phyloP scores from a whole-genome alignment of 2,888 invertebrate genomes.

The Panzeria rudis region DNA sequence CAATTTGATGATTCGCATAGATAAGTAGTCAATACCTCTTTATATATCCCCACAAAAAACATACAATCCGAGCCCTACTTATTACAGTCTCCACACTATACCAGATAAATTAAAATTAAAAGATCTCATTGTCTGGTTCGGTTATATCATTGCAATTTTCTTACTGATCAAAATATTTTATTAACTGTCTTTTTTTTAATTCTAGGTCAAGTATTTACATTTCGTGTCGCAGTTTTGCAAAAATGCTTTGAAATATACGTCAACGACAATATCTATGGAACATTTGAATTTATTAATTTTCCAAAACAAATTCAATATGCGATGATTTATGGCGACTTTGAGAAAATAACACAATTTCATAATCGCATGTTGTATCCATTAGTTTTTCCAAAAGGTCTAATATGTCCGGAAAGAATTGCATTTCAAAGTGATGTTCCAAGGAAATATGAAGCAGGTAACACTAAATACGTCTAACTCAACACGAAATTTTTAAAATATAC shows the following conservation, averaged over 20 bases:
- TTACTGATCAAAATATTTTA: no score
- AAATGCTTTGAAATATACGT: slow-evolving; percentile 83
- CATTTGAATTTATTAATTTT: slow-evolving; percentile 81
- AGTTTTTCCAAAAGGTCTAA: slow-evolving; percentile 80
- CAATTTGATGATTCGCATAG: no score
- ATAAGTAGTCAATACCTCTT: no score
- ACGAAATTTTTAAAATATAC: no score
- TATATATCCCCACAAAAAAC: no score
- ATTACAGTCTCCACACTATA: no score
- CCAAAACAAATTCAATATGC: slow-evolving; percentile 82
- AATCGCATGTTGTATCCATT: slow-evolving; percentile 82
- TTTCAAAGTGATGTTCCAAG: slow-evolving; percentile 83
- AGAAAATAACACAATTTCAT: slow-evolving; percentile 83
- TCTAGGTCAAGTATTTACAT: slow-evolving; percentile 81
- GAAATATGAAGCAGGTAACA: slow-evolving; percentile 81
- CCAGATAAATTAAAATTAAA: no score
- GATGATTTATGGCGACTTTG: slow-evolving; percentile 82
- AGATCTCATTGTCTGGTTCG: no score
- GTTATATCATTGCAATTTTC: no score
- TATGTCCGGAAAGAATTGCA: slow-evolving; percentile 80
- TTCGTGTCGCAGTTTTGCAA: slow-evolving; percentile 82
- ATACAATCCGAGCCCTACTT: no score
- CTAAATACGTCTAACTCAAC: neutral
- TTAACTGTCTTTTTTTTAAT: slow-evolving; percentile 4
- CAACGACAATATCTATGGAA: slow-evolving; percentile 82